Percentiles rank a stretch among this genome's conserved stretches.
Evolutionary conservation across 2,888 invertebrate species (phyloP).

Genomic region (Amblyteles armatorius): DNA sequence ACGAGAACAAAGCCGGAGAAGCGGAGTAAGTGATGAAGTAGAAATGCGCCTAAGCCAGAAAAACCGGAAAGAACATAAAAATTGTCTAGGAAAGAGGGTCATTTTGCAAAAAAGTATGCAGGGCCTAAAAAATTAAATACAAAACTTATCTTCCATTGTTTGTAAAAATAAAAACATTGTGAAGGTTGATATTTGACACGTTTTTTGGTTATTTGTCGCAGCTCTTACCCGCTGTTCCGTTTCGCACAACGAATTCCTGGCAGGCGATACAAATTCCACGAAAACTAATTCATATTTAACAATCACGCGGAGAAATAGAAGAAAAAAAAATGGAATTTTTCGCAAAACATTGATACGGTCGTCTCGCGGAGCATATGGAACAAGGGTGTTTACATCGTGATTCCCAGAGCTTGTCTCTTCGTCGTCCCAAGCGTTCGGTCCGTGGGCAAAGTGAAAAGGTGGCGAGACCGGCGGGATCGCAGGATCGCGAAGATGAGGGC

Average conservation of each 20-base stretch:
- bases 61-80: not conserved
- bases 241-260: too few species aligned
- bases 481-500: slow-evolving; percentile 11
- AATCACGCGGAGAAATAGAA: too few species aligned
- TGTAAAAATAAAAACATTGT: not conserved
- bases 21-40: not conserved
- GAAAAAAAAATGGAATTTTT: not conserved
- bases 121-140: not conserved
- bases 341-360: not conserved
- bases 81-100: not conserved
- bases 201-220: too few species aligned
- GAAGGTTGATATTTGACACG: not conserved
- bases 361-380: not conserved
- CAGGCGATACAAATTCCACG: too few species aligned
- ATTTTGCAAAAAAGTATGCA: not conserved
- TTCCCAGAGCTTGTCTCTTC: slow-evolving; percentile 1
- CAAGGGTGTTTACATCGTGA: not conserved
- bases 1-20: not conserved
- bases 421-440: slow-evolving; percentile 5
- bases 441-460: slow-evolving; percentile 10
- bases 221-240: too few species aligned
- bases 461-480: slow-evolving; percentile 24
- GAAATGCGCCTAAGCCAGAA: not conserved
- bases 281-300: too few species aligned
- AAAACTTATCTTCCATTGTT: not conserved